phyloP scores from a whole-genome alignment of 2,113 vertebrate species.

The Ptilorrhoa leucosticta region DNA sequence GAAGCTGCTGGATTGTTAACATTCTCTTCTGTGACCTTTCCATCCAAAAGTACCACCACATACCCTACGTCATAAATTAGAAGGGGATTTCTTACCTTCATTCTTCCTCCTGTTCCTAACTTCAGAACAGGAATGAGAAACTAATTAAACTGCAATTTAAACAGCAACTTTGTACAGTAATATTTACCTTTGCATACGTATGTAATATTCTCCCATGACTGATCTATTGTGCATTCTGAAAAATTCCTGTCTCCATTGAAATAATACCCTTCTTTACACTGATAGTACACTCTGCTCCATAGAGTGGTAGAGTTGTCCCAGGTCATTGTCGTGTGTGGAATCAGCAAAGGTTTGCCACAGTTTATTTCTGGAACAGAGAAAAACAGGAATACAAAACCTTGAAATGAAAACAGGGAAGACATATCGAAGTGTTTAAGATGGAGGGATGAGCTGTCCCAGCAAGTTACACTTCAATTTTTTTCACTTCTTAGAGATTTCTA shows the following conservation, averaged over 20 bases:
- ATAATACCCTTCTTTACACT: constrained; percentile 74
- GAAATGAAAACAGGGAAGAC: neutral
- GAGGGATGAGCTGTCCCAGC: neutral
- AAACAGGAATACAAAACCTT: neutral
- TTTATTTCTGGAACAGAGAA: constrained; percentile 66
- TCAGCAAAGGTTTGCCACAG: constrained; percentile 70
- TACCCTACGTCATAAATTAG: neutral
- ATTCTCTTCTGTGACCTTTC: neutral
- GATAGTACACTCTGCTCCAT: constrained; percentile 68
- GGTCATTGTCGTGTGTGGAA: constrained; percentile 66
- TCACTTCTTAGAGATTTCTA: neutral
- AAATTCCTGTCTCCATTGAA: constrained; percentile 66
- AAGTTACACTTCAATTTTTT: neutral
- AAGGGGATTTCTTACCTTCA: neutral
- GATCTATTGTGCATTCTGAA: constrained; percentile 68
- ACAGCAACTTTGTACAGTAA: neutral
- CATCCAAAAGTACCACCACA: neutral
- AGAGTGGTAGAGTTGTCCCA: constrained; percentile 71
- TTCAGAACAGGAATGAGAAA: neutral
- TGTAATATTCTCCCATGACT: constrained; percentile 68
- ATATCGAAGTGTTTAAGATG: neutral
- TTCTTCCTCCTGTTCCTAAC: neutral
- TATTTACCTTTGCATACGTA: constrained; percentile 75
- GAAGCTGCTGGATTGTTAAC: neutral
- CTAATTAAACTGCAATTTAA: neutral